Base-by-base conservation (phyloP, 2,888 invertebrate genomes). In the Leptinotarsa peninsularis region DNA sequence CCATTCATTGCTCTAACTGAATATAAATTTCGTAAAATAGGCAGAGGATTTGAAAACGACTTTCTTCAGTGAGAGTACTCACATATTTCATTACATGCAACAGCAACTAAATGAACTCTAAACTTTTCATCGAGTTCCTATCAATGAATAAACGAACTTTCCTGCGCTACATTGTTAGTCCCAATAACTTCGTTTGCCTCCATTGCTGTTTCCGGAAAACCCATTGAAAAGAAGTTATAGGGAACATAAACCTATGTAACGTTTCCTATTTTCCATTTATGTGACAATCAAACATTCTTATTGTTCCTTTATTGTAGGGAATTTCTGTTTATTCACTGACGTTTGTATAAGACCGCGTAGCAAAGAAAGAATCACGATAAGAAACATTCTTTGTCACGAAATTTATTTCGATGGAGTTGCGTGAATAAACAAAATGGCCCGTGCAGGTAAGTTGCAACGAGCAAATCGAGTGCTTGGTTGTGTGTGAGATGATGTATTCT, bases 261-360 rank as follows among this genome's bases (percentile, higher is more conserved):
- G 67, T 58, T 74, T 74, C 69, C 66, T 74, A 58, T 67, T 66
- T 54, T 74, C 74, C 49, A 71, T 70, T 74, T 74, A 71, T 70
- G 71, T 71, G 69, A 67, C 74, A 74, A 74, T 74, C 74, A 74
- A 70, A 74, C 67, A 58, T 43, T 66, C 66, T 27, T 68, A 71
- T 74, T 74, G 71, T 71, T 56, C 74, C 56, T 74, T 74, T 70
- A 71, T 66, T 49, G 54, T 67, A 49, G 49, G 67, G 18, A 74
- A 66, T 74, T 71, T 60, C 70, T 74, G 74, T 74, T 74, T 74
- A 71, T 71, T 71, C 66, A 71, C 74, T 23, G 56, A 63, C 49
- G 49, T 70, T 56, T 17, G n/a, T 71, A 74, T 74, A 67, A 71
- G 74, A 27, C 49, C 21, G 14, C 21, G 15, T 27, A 17, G 54